Base-by-base conservation (phyloP, 2,888 invertebrate genomes). In the Plagiodera versicolora region DNA sequence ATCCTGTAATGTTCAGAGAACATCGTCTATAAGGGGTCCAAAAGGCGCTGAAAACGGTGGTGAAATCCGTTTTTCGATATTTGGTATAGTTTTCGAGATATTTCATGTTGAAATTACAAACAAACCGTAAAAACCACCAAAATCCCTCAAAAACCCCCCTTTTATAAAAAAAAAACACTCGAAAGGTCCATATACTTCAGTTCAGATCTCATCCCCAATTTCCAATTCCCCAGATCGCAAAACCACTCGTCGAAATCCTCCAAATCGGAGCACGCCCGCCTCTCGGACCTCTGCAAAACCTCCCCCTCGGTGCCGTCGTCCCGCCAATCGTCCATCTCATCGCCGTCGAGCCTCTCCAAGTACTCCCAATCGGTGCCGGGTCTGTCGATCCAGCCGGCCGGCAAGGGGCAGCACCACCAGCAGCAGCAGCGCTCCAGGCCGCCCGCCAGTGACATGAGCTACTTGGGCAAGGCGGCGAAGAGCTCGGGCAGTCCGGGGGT, bases 301-400 rank as follows among this genome's bases (percentile, higher is more conserved):
- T 50, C 55, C 30, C 44, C 63, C 9, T 56, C 56, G 11, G 35
- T 32, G 16, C 20, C 59, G 35, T 67, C 72, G 46, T 71, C 74
- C 67, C 70, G 70, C 68, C 68, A 73, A 58, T 74, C 70, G 55
- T 60, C 58, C 66, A 68, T 51, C 63, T 57, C 51, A 51, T 54
- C 49, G 30, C 52, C 57, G 20, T 53, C 67, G 24, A 56, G 61
- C 32, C 65, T 47, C 39, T 61, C 63, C 35, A 69, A 68, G 60
- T 65, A 66, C 39, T 71, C 81, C 9, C 44, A 39, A 45, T 70
- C 74, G 16, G 67, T 66, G 14, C 60, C 70, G 17, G 70, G 74
- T 54, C 67, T 79, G 65, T 75, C 76, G 18, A 77, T 80, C 58
- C 78, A 79, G 56, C 76, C 78, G 28, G 72, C 72, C 59, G 71